Base-by-base conservation (phyloP, 2,797 vertebrate genomes). In the Pagetopsis macropterus region DNA sequence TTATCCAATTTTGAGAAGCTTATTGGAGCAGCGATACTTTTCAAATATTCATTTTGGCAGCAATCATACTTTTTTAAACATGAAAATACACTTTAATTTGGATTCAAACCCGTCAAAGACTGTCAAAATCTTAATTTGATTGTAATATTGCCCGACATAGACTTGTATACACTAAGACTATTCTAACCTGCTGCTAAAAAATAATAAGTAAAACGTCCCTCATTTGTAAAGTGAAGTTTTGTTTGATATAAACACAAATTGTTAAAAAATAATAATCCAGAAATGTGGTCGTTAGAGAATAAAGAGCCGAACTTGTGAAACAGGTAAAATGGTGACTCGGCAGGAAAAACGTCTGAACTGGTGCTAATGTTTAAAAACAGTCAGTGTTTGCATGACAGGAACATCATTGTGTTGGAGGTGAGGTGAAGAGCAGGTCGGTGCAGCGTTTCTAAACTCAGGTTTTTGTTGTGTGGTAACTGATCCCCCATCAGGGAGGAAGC, bases 401-500 rank as follows among this genome's bases (percentile, higher is more conserved):
- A 6, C 16, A 4, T 23, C 17, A 14, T 10, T 7, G 43, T 54
- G 27, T 19, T 13, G 19, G 3, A 13, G 46, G 45, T 40, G 3
- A 13, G 46, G 45, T 40, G 9, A 37, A 44, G 19, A 33, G 17
- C 64, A 63, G 37, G 51, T 60, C 3, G 4, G 23, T 19, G 2
- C 43, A 13, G 50, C 21, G 21, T 52, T 11, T 27, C 40, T 44
- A 71, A 54, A 66, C 17, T 44, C 43, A 37, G 57, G 68, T 51
- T 50, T 49, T 2, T 10, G 21, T 27, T 27, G 33, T 33, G 31
- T 31, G 21, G 40, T 10, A 37, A 43, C 19, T 63, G 19, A 56
- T 62, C 52, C 23, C 72, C 19, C 74, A 54, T 76, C 67, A 69
- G 51, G 60, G n/a, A 17, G 1, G 52, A 27, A 21, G 40, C 17